phyloP scores from a whole-genome alignment of 2,888 invertebrate genomes.

The Clostera curtula region DNA sequence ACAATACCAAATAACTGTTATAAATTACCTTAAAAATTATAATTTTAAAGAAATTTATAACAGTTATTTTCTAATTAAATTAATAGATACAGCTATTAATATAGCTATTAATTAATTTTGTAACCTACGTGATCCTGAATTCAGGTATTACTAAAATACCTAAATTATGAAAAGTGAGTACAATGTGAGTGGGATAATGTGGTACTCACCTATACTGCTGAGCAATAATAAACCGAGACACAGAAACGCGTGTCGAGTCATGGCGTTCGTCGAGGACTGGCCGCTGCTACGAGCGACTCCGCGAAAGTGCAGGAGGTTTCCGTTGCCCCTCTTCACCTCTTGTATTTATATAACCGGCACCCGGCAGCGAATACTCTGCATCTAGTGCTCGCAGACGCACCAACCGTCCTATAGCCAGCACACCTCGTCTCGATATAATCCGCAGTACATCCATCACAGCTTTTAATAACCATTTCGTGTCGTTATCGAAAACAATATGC shows the following conservation, averaged over 20 bases:
- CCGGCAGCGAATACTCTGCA: conserved; percentile 41
- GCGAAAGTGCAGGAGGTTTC: conserved; percentile 71
- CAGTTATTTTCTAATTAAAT: no score
- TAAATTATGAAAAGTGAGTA: no score
- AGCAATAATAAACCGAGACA: conserved; percentile 65
- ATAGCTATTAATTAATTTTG: no score
- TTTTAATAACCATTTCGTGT: conserved; percentile 54
- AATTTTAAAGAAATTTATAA: no score
- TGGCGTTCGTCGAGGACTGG: conserved; percentile 70
- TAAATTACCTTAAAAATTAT: no score
- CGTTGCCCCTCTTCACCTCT: conserved; percentile 71
- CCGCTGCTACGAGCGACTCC: conserved; percentile 53
- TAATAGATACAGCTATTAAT: no score
- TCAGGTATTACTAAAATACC: no score
- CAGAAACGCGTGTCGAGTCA: conserved; percentile 73
- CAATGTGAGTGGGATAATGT: no score
- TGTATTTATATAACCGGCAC: conserved; percentile 72
- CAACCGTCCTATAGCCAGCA: conserved; percentile 49
- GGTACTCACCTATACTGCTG: conserved; percentile 66
- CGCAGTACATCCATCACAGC: conserved; percentile 36
- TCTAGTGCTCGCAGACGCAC: conserved; percentile 39
- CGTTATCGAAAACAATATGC: conserved; percentile 33
- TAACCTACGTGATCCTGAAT: no score
- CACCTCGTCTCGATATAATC: conserved; percentile 42
- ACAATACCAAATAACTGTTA: no score